These are phyloP conservation scores for Epinotia demarniana DNA, from an alignment of 2,888 invertebrate genomes.

Conservation along the genomic window DNA sequence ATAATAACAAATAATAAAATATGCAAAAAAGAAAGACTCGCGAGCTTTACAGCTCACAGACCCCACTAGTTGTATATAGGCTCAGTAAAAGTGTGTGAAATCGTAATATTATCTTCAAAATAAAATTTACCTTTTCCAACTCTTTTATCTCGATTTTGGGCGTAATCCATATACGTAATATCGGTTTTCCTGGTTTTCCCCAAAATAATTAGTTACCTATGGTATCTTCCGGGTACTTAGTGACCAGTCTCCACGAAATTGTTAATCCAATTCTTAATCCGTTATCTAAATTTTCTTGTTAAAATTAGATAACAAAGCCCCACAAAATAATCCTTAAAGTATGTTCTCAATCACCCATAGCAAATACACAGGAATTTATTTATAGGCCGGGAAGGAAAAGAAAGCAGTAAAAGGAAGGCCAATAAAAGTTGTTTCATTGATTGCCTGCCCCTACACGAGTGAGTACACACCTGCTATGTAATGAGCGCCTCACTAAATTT, in stretches of 20 bases:
- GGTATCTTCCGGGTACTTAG: no score
- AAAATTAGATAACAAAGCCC: neutral
- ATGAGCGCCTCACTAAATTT: conserved; percentile 54
- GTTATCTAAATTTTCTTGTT: conserved; percentile 15
- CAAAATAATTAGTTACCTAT: no score
- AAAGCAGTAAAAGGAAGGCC: conserved; percentile 69
- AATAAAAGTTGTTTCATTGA: conserved; percentile 73
- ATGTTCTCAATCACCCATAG: conserved; percentile 34
- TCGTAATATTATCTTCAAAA: no score
- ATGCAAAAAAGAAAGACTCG: no score
- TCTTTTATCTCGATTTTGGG: no score
- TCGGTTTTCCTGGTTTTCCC: no score
- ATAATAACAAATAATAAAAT: no score
- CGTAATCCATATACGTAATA: no score
- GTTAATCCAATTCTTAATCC: neutral
- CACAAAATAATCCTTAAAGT: conserved; percentile 27
- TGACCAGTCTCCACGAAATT: neutral
- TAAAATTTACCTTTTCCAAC: no score
- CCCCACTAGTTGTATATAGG: no score
- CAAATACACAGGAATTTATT: conserved; percentile 50
- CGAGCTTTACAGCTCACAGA: no score
- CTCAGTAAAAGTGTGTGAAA: no score
- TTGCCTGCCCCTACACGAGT: conserved; percentile 52
- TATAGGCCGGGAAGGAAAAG: conserved; percentile 60
- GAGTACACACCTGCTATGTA: conserved; percentile 72